Percentiles rank a stretch among this genome's conserved stretches.
Conservation (phyloP, 2,797 vertebrate species). For the Gobio occitaniae region DNA sequence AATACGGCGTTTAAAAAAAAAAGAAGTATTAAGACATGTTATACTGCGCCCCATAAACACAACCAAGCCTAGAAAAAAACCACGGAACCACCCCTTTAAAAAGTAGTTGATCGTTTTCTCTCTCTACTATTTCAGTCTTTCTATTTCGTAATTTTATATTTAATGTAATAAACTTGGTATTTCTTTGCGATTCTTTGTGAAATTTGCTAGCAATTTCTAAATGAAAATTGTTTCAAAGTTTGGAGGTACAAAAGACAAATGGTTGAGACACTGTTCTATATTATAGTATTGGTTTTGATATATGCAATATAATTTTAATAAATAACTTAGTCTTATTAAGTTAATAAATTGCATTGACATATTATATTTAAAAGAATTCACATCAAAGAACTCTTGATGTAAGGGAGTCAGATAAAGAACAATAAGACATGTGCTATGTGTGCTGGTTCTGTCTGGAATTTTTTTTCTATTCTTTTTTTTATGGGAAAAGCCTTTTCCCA, state of each 20-base stretch:
- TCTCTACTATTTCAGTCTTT: too few relatives aligned
- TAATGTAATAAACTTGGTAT: too few relatives aligned
- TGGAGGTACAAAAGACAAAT: not conserved
- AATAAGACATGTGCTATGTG: not conserved
- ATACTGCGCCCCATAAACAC: too few relatives aligned
- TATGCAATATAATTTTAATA: not conserved
- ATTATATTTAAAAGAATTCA: not conserved
- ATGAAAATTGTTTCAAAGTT: not conserved
- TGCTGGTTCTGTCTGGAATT: not conserved
- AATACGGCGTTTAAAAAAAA: too few relatives aligned
- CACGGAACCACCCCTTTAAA: too few relatives aligned
- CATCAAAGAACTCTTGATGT: not conserved
- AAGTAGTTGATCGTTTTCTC: too few relatives aligned
- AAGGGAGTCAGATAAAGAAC: not conserved
- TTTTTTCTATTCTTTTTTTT: conserved; percentile 43
- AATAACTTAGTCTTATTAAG: not conserved
- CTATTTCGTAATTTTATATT: too few relatives aligned
- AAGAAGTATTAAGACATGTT: too few relatives aligned
- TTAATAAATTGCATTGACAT: not conserved
- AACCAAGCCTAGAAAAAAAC: too few relatives aligned
- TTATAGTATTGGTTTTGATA: not conserved
- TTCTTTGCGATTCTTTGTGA: too few relatives aligned
- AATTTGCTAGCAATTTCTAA: too few relatives aligned
- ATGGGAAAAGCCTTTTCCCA: conserved; percentile 72
- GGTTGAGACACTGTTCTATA: not conserved